phyloP scores from a whole-genome alignment of 1,140 invertebrate genomes.

The Ceratoteleas bidentatus region DNA sequence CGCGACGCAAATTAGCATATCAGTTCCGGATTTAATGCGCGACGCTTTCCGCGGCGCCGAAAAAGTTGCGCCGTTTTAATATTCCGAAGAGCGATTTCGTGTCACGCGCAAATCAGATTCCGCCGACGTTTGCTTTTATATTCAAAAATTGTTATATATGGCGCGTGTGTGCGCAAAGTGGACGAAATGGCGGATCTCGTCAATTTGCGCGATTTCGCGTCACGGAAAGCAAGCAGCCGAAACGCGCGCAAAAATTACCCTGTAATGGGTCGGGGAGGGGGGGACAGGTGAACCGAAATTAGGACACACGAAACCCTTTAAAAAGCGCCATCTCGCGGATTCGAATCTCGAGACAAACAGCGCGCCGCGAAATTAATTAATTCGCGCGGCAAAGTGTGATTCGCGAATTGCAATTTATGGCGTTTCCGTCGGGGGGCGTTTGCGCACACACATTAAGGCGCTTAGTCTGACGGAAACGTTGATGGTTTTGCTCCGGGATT shows the following conservation, averaged over 20 bases:
- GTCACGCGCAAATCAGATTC: slow-evolving; percentile 30
- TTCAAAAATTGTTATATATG: slow-evolving; percentile 32
- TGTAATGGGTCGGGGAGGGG: too few species aligned
- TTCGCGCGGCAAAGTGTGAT: slow-evolving; percentile 3
- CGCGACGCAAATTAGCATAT: slow-evolving; percentile 14
- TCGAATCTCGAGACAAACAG: slow-evolving; percentile 5
- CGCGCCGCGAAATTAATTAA: slow-evolving; percentile 16
- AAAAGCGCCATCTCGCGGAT: not conserved
- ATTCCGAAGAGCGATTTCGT: slow-evolving; percentile 37
- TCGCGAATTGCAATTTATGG: slow-evolving; percentile 18
- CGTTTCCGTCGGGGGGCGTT: slow-evolving; percentile 7
- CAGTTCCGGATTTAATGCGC: slow-evolving; percentile 12
- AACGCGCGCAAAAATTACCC: too few species aligned
- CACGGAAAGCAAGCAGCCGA: too few species aligned
- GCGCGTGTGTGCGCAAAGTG: not conserved
- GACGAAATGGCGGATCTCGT: not conserved
- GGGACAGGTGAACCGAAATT: not conserved
- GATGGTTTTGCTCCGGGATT: slow-evolving; percentile 8
- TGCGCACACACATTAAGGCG: slow-evolving; percentile 10
- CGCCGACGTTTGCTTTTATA: slow-evolving; percentile 34
- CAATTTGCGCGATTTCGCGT: too few species aligned
- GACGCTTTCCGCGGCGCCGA: slow-evolving; percentile 14
- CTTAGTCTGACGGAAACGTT: slow-evolving; percentile 14
- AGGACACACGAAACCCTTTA: not conserved
- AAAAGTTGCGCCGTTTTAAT: slow-evolving; percentile 32